These are phyloP conservation scores for Ooceraea biroi DNA, from an alignment of 1,140 invertebrate genomes.

Conservation along the genomic window DNA sequence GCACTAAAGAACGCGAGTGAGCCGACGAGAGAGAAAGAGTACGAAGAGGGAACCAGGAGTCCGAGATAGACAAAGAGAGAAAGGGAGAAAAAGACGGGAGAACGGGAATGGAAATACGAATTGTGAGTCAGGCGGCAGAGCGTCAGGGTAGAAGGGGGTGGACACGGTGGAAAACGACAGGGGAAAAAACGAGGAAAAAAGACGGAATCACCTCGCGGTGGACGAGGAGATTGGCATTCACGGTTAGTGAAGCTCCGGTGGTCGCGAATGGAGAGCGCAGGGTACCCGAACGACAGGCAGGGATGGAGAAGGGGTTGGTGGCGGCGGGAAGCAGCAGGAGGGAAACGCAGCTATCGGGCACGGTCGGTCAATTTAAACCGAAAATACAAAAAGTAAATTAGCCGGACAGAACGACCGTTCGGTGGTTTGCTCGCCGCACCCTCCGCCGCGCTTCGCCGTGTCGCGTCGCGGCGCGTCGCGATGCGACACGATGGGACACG, in stretches of 20 bases:
- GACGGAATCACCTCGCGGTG: constrained; percentile 70
- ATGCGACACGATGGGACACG: too few relatives aligned
- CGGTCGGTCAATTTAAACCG: constrained; percentile 84
- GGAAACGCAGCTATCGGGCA: constrained; percentile 69
- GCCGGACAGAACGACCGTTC: constrained; percentile 84
- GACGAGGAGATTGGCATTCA: constrained; percentile 82
- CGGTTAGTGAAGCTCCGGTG: constrained; percentile 78
- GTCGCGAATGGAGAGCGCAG: constrained; percentile 79
- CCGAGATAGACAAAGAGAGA: background rate
- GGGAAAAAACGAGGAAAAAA: constrained; percentile 27
- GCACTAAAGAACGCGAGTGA: constrained; percentile 22
- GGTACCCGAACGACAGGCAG: constrained; percentile 62
- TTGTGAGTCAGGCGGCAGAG: constrained; percentile 15
- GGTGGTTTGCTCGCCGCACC: constrained; percentile 83
- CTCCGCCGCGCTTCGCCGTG: constrained; percentile 22
- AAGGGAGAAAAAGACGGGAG: background rate
- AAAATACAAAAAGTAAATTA: constrained; percentile 86
- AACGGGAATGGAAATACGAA: constrained; percentile 25
- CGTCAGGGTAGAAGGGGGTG: background rate
- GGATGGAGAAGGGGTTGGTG: constrained; percentile 42
- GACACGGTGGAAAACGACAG: constrained; percentile 41
- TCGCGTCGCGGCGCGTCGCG: constrained; percentile 27
- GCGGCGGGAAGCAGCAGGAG: constrained; percentile 55
- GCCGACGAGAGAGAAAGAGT: background rate
- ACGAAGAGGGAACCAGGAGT: constrained; percentile 5